Conservation (phyloP, 2,797 vertebrate genomes). For the Phoxinus dragarum region DNA sequence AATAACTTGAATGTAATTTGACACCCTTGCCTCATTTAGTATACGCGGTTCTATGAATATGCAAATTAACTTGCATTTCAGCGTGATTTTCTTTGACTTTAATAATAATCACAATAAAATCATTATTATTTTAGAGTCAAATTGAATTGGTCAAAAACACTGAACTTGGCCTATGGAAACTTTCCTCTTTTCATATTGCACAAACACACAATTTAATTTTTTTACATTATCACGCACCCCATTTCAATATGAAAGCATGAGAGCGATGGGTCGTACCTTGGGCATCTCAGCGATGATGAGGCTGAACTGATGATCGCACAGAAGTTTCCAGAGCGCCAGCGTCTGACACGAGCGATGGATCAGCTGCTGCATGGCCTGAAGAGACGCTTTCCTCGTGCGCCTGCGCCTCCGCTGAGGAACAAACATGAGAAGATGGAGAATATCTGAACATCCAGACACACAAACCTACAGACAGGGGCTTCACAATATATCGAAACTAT, state of each 20-base stretch:
- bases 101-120: too few relatives aligned
- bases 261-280: constrained; percentile 79
- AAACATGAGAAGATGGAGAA: background rate
- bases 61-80: too few relatives aligned
- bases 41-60: too few relatives aligned
- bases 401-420: constrained; percentile 87
- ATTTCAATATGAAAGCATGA: background rate
- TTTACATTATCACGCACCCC: too few relatives aligned
- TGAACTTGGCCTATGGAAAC: too few relatives aligned
- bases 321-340: constrained; percentile 93
- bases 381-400: constrained; percentile 90
- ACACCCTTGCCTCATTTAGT: too few relatives aligned
- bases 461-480: background rate
- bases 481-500: too few relatives aligned
- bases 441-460: constrained; percentile 1
- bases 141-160: too few relatives aligned
- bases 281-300: constrained; percentile 92
- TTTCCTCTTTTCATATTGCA: too few relatives aligned
- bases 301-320: constrained; percentile 95
- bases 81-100: too few relatives aligned
- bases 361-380: constrained; percentile 93
- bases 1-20: too few relatives aligned
- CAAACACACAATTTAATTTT: fast-evolving
- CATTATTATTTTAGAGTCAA: too few relatives aligned
- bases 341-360: constrained; percentile 93